Percentiles rank a stretch among this genome's conserved stretches.
Conservation (phyloP, 1,140 invertebrate species). For the Trachymyrmex cornetzi region DNA sequence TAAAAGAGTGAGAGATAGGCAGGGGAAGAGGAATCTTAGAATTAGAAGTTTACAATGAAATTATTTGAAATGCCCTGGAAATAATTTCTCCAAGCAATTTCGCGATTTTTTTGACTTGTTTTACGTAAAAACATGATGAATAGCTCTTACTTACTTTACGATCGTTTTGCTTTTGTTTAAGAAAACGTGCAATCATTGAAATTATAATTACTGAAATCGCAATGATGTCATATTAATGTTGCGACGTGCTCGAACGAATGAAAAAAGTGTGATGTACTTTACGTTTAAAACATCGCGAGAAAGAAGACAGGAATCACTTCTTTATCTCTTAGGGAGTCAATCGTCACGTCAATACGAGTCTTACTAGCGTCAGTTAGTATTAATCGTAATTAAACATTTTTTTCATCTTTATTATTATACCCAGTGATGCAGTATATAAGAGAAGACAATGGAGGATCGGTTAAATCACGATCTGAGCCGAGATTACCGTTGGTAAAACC, state of each 20-base stretch:
- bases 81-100: conserved; percentile 10
- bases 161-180: not conserved
- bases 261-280: conserved; percentile 36
- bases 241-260: conserved; percentile 33
- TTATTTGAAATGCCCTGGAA: not conserved
- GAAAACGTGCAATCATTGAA: conserved; percentile 30
- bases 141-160: not conserved
- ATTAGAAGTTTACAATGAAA: conserved; percentile 26
- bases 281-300: conserved; percentile 20
- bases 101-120: not conserved
- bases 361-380: not conserved
- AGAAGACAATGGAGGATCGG: not conserved
- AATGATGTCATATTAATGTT: conserved; percentile 12
- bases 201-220: conserved; percentile 43
- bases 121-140: not conserved
- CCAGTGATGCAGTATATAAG: not conserved
- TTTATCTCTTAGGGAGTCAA: not conserved
- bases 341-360: not conserved
- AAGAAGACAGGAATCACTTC: not conserved
- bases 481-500: not conserved
- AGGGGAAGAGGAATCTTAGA: conserved; percentile 28
- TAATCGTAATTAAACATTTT: not conserved
- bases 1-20: not conserved
- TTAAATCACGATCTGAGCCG: not conserved
- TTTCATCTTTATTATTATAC: not conserved